These are phyloP conservation scores for Erinaceus europaeus DNA, from an alignment of 2,113 vertebrate species.

Conservation along the genomic window DNA sequence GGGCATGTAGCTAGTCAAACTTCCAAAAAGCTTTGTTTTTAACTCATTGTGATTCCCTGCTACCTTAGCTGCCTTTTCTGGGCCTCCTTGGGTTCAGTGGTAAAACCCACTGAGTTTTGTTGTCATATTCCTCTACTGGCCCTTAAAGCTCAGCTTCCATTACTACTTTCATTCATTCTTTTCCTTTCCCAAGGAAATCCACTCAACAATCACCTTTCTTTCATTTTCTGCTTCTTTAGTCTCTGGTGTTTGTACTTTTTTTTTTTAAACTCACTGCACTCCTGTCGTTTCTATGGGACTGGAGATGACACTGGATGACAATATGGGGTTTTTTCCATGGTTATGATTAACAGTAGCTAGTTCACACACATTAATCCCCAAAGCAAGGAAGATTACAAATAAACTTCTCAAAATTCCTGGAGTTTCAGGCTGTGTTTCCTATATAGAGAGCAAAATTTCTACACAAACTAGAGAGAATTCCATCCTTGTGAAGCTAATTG, in stretches of 20 bases:
- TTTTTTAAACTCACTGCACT: too few relatives aligned
- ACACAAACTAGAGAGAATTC: accelerated
- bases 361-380: background rate
- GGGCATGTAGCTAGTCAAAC: background rate
- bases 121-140: background rate
- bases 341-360: too few relatives aligned
- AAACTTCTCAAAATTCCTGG: background rate
- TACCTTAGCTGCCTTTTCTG: background rate
- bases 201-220: background rate
- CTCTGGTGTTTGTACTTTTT: background rate
- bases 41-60: background rate
- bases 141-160: background rate
- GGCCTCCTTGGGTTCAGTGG: too few relatives aligned
- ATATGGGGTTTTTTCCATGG: too few relatives aligned
- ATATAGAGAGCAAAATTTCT: background rate
- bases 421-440: background rate
- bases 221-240: background rate
- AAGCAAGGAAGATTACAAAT: background rate
- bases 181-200: background rate
- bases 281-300: background rate
- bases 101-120: too few relatives aligned
- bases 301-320: background rate
- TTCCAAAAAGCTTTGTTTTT: background rate
- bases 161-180: background rate
- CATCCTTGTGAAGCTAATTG: background rate